phyloP scores from a whole-genome alignment of 2,888 invertebrate genomes.

The Horisme vitalbata region DNA sequence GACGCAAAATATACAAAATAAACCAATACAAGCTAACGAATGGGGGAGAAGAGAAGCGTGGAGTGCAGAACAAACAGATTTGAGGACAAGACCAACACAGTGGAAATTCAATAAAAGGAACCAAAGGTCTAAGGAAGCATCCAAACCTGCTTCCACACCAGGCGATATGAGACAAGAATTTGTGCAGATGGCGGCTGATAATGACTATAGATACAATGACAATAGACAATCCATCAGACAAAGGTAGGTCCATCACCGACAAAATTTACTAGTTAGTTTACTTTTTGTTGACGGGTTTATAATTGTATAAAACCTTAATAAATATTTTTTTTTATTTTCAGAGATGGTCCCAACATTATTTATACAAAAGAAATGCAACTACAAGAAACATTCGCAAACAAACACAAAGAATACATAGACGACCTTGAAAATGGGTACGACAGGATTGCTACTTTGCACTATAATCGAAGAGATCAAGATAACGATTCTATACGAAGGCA shows the following conservation, averaged over 20 bases:
- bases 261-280: too few species aligned
- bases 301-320: too few species aligned
- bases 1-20: slow-evolving; percentile 88
- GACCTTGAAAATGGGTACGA: slow-evolving; percentile 83
- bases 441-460: slow-evolving; percentile 75
- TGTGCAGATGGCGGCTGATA: slow-evolving; percentile 71
- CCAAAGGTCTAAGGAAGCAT: slow-evolving; percentile 75
- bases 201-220: slow-evolving; percentile 74
- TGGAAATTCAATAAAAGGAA: slow-evolving; percentile 89
- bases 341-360: slow-evolving; percentile 81
- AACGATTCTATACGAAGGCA: slow-evolving; percentile 89
- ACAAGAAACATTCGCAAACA: slow-evolving; percentile 71
- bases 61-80: slow-evolving; percentile 90
- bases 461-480: slow-evolving; percentile 81
- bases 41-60: slow-evolving; percentile 93
- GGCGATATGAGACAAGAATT: slow-evolving; percentile 75
- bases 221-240: slow-evolving; percentile 67
- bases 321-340: slow-evolving; percentile 41
- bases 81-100: slow-evolving; percentile 86
- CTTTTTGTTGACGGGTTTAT: too few species aligned
- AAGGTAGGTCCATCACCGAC: too few species aligned
- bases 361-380: slow-evolving; percentile 82
- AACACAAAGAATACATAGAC: slow-evolving; percentile 83
- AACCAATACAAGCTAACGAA: slow-evolving; percentile 89
- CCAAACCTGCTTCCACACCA: slow-evolving; percentile 75